Evolutionary conservation across 37 sponge, comb jelly and placozoan genomes (phyloP).

Genomic region (Ephydatia muelleri): DNA sequence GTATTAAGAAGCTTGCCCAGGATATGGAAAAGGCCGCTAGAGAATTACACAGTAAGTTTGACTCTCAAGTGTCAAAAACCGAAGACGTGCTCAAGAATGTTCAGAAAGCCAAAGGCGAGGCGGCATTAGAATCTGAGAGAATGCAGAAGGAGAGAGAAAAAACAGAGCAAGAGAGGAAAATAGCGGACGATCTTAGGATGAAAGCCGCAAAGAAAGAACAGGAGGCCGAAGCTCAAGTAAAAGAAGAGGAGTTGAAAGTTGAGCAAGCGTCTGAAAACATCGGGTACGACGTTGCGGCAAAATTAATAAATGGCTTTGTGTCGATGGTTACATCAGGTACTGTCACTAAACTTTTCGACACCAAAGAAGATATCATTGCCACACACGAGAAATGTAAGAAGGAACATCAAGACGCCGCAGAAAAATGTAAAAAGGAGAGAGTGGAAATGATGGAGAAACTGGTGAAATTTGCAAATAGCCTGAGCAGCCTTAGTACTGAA

Average conservation of each 20-base stretch:
- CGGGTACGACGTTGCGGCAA: background rate
- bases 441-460: constrained; percentile 20
- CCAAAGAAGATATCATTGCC: background rate
- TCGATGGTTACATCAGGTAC: background rate
- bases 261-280: background rate
- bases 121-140: background rate
- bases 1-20: constrained; percentile 42
- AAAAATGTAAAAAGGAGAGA: constrained; percentile 17
- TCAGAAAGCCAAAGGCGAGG: background rate
- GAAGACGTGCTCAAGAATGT: constrained; percentile 9
- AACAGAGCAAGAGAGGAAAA: constrained; percentile 8
- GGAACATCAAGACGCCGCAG: constrained; percentile 10
- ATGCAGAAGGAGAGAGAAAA: constrained; percentile 13
- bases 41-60: constrained; percentile 46
- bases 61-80: constrained; percentile 30
- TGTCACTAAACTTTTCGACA: too few relatives aligned
- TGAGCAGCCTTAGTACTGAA: constrained; percentile 32
- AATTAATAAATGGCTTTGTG: constrained; percentile 18
- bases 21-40: constrained; percentile 51
- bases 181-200: background rate
- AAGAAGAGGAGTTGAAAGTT: constrained; percentile 27
- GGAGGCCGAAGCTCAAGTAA: constrained; percentile 8
- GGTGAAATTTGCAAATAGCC: constrained; percentile 12
- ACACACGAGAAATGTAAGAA: constrained; percentile 7
- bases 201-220: constrained; percentile 8